Percentiles rank a stretch among this genome's conserved stretches.
Conservation (phyloP, 2,113 vertebrate genomes). For the Aspidoscelis tigris region DNA sequence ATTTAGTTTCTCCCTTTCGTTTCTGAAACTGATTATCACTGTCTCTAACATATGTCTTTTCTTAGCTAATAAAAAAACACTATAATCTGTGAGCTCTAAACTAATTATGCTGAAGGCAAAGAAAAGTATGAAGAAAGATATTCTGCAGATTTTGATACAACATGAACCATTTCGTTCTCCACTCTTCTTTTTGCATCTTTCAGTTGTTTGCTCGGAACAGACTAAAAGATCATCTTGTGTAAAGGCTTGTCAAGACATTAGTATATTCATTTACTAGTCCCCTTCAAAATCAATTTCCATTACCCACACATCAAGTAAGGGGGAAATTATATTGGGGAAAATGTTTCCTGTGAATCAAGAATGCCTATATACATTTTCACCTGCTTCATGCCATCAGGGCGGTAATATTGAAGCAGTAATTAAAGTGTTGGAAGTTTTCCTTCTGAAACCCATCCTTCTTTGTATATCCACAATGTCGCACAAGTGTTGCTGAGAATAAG, state of each 20-base stretch:
- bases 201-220: neutral
- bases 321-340: neutral
- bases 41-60: slow-evolving; percentile 32
- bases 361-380: neutral
- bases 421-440: neutral
- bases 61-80: slow-evolving; percentile 15
- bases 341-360: neutral
- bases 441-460: too few species aligned
- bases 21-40: slow-evolving; percentile 36
- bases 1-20: slow-evolving; percentile 31
- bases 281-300: neutral
- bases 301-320: neutral
- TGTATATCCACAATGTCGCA: neutral
- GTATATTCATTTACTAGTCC: neutral
- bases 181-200: slow-evolving; percentile 29
- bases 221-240: neutral
- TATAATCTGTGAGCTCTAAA: slow-evolving; percentile 23
- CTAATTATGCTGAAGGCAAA: slow-evolving; percentile 29
- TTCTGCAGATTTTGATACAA: slow-evolving; percentile 28
- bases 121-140: slow-evolving; percentile 23
- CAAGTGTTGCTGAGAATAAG: neutral
- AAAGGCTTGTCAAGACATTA: neutral
- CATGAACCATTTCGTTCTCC: slow-evolving; percentile 32
- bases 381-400: neutral
- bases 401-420: neutral